Evolutionary conservation across 92 coral and sea anemone species (phyloP).

Genomic region (Siderastrea siderea): DNA sequence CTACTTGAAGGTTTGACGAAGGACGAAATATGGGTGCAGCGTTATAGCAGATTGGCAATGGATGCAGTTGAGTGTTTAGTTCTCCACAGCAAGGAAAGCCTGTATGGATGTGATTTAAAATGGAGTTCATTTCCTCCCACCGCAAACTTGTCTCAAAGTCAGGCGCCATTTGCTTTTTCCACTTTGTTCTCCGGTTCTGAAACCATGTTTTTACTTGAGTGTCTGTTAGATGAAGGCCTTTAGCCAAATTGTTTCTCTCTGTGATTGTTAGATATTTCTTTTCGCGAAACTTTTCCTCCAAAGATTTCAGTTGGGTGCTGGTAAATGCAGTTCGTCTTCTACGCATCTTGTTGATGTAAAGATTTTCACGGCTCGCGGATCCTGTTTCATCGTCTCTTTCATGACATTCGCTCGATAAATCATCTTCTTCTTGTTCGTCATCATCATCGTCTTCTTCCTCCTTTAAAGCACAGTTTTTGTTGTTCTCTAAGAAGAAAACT

Average conservation of each 20-base stretch:
- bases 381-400: slow-evolving; percentile 7
- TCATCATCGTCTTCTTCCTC: neutral
- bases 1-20: slow-evolving; percentile 92
- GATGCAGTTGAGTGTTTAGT: slow-evolving; percentile 49
- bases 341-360: slow-evolving; percentile 82
- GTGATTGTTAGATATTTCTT: slow-evolving; percentile 97
- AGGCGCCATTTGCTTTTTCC: slow-evolving; percentile 99
- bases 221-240: slow-evolving; percentile 90
- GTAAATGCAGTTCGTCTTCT: slow-evolving; percentile 97
- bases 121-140: slow-evolving; percentile 68
- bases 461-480: neutral
- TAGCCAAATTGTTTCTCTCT: slow-evolving; percentile 96
- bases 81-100: slow-evolving; percentile 64
- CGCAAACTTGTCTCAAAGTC: slow-evolving; percentile 82
- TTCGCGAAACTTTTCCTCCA: slow-evolving; percentile 96
- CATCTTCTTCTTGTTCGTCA: neutral
- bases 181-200: slow-evolving; percentile 97
- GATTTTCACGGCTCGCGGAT: neutral
- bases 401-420: neutral
- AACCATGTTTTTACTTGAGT: slow-evolving; percentile 99
- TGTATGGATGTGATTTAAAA: slow-evolving; percentile 44
- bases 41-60: slow-evolving; percentile 43
- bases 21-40: slow-evolving; percentile 54
- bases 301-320: slow-evolving; percentile 93
- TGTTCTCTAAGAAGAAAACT: slow-evolving; percentile 3